Base-by-base conservation (phyloP, 1,140 invertebrate genomes). In the Drosophila eugracilis region DNA sequence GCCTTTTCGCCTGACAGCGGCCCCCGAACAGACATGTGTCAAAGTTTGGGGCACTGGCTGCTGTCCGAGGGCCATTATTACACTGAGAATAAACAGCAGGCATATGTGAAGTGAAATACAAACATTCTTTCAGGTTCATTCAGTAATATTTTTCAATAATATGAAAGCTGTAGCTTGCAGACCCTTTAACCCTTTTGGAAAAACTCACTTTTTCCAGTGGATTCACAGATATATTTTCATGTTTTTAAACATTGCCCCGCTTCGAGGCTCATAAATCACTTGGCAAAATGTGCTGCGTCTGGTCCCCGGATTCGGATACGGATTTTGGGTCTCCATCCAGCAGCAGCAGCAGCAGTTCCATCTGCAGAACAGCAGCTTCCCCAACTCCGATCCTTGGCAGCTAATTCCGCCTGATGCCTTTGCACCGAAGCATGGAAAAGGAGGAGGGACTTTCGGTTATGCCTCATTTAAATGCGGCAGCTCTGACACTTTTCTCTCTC, bases 251-350 rank as follows among this genome's bases (percentile, higher is more conserved):
- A 73, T 32, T 81, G 77, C 83, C 52, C 54, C 83, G 73, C 45
- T 22, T 14, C 74, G 59, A 39, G 60, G 42, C 83, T 86, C 83
- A 86, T 86, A 86, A 86, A 86, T 86, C 81, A 86, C 81, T 78
- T 85, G 66, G 73, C 55, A 81, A 85, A 85, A 74, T 85, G 77
- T 85, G 72, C 60, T 60, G 80, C 45, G 55, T 70, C 55, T 73
- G 70, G 34, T 32, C 12, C 60, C 41, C 37, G 65, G 67, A 28
- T 42, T 59, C 54, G 66, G 44, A 54, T 36, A n/a, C 30, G 54
- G 41, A 34, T 34, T 41, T 24, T 7, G 22, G 48, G 30, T 19
- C 62, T 41, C 19, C 44, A 17, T n/a, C n/a, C n/a, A n/a, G n/a
- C n/a, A n/a, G n/a, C n/a, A n/a, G n/a, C n/a, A n/a, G n/a, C 39